Base-by-base conservation (phyloP, 1,140 invertebrate species). In the Chymomyza costata region DNA sequence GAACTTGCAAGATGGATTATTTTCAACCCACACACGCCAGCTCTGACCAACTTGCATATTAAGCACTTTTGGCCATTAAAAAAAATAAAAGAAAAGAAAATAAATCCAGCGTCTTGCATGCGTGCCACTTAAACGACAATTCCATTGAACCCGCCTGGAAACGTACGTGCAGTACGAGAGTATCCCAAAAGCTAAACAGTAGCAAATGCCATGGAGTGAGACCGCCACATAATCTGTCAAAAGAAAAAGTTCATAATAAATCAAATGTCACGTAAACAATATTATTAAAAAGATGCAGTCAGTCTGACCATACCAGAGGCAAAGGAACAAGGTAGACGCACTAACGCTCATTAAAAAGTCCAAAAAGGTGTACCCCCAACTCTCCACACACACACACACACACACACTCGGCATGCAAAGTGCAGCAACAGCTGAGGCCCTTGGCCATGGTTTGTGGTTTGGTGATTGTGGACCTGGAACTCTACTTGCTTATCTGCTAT, bases 261-360 rank as follows among this genome's bases (percentile, higher is more conserved):
- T 82, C 76, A 82, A 81, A 73, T 81, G 76, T 81, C 76, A 82
- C 76, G 76, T 81, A 82, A 82, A 81, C 74, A 81, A 81, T 81
- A 81, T 81, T 81, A 69, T 81, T 80, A 81, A 81, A 73, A 73
- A 65, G 65, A 74, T 74, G 68, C 63, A 73, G 68, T 73, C 21
- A 8, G 21, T 5, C 21, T 3, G 21, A 5, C 3, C 21, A 8
- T 5, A 3, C 21, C 21, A 25, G 21, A 25, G n/a, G n/a, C n/a
- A n/a, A n/a, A n/a, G n/a, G n/a, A n/a, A n/a, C n/a, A n/a, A n/a
- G n/a, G n/a, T n/a, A n/a, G n/a, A n/a, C n/a, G n/a, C n/a, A n/a
- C n/a, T 8, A 25, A 25, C 21, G 21, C 21, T 25, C 68, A 73
- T 41, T 62, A 48, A 65, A 44, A 44, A 39, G 43, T 47, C 39